Conservation (phyloP, 1,140 invertebrate species). For the Drosophila auraria region DNA sequence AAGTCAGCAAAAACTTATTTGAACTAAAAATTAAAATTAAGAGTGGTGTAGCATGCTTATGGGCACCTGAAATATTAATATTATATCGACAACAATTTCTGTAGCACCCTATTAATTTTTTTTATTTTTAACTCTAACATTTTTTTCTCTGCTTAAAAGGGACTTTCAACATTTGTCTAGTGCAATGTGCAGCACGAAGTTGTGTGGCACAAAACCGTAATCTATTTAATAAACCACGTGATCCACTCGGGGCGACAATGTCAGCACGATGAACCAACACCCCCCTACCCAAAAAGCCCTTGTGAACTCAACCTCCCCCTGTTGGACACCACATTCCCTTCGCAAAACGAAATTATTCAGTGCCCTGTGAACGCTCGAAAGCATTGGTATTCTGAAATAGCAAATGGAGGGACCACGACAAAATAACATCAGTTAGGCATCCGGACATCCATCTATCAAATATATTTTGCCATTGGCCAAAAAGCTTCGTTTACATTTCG, state of each 20-base stretch:
- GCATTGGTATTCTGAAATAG: conserved; percentile 38
- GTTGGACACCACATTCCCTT: background rate
- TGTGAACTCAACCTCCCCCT: background rate
- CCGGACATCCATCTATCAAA: conserved; percentile 25
- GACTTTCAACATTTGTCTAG: conserved; percentile 41
- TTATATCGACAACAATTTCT: too few relatives aligned
- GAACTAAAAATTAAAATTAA: too few relatives aligned
- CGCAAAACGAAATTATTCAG: conserved; percentile 58
- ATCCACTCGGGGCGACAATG: conserved; percentile 53
- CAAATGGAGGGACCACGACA: conserved; percentile 9
- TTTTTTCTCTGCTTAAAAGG: background rate
- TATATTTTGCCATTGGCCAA: conserved; percentile 27
- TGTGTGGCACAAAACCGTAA: conserved; percentile 66
- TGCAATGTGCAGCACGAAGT: conserved; percentile 54
- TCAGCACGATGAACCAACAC: conserved; percentile 53
- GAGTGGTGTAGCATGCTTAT: too few relatives aligned
- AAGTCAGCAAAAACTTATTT: too few relatives aligned
- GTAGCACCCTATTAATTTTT: too few relatives aligned
- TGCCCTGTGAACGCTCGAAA: conserved; percentile 49
- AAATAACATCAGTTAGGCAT: conserved; percentile 32
- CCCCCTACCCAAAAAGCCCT: background rate
- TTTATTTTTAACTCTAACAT: too few relatives aligned
- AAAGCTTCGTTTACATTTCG: conserved; percentile 5
- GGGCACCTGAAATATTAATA: too few relatives aligned
- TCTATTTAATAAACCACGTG: conserved; percentile 80